These are phyloP conservation scores for Tetragnatha montana DNA, from an alignment of 2,888 invertebrate genomes.

Conservation along the genomic window DNA sequence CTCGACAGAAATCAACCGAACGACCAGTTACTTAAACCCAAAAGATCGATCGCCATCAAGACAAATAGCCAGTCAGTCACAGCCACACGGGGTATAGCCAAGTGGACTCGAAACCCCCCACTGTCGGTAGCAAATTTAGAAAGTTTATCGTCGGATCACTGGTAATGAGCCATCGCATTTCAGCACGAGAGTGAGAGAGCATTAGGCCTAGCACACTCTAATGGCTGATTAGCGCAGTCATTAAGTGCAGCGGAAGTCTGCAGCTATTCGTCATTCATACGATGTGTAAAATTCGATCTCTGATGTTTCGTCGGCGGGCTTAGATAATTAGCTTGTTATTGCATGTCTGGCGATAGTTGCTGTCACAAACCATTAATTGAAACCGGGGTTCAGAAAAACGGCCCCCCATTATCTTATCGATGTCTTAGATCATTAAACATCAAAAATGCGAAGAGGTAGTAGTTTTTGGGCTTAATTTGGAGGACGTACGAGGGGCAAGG, in stretches of 20 bases:
- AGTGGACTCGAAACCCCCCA: background rate
- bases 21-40: background rate
- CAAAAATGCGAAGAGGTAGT: constrained; percentile 11
- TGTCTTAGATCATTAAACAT: constrained; percentile 48
- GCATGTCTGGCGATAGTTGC: constrained; percentile 24
- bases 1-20: background rate
- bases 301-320: constrained; percentile 32
- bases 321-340: constrained; percentile 65
- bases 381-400: constrained; percentile 18
- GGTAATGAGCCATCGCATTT: constrained; percentile 55
- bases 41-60: background rate
- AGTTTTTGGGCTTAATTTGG: constrained; percentile 30
- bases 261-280: constrained; percentile 45
- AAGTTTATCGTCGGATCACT: constrained; percentile 55
- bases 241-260: constrained; percentile 59
- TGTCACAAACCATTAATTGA: constrained; percentile 42
- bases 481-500: background rate
- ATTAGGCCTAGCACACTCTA: constrained; percentile 30
- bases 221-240: constrained; percentile 65
- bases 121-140: constrained; percentile 23
- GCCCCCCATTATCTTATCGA: constrained; percentile 29
- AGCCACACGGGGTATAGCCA: constrained; percentile 6
- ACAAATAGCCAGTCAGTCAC: constrained; percentile 12
- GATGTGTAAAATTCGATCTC: constrained; percentile 51
- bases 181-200: constrained; percentile 27